Conservation (phyloP, 2,888 invertebrate species). For the Phasia obesa region DNA sequence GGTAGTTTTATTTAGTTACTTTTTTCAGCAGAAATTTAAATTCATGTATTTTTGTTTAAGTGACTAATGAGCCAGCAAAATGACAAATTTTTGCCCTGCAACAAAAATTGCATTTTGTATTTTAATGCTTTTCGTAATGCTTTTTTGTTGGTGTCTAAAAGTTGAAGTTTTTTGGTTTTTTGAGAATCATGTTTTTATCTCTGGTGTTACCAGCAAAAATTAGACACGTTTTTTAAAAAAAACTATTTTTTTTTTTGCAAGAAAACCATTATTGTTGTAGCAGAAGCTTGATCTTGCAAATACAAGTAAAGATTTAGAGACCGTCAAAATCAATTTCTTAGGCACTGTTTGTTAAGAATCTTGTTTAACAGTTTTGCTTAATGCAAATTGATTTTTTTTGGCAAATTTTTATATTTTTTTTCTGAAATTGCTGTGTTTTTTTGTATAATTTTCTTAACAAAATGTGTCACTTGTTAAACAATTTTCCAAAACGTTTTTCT, state of each 20-base stretch:
- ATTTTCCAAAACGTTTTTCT: constrained; percentile 65
- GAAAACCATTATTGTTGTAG: constrained; percentile 46
- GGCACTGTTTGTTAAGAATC: constrained; percentile 62
- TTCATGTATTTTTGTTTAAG: constrained; percentile 56
- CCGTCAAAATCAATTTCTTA: constrained; percentile 9
- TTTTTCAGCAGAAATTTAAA: constrained; percentile 17
- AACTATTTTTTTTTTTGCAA: not conserved
- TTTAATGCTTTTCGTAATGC: constrained; percentile 1
- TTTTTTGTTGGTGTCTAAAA: constrained; percentile 10
- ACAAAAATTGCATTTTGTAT: constrained; percentile 25
- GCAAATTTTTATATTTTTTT: constrained; percentile 8
- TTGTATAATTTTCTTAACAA: constrained; percentile 61
- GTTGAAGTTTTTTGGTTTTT: constrained; percentile 58
- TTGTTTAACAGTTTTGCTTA: constrained; percentile 66
- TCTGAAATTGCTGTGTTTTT: constrained; percentile 34
- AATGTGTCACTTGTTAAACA: constrained; percentile 72
- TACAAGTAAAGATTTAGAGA: no score
- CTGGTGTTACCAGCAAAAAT: constrained; percentile 49
- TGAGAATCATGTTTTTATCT: constrained; percentile 56
- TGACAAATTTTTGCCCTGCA: constrained; percentile 71
- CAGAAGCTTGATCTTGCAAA: constrained; percentile 28
- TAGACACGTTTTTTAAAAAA: constrained; percentile 66
- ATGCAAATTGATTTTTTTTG: constrained; percentile 67
- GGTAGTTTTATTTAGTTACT: constrained; percentile 15
- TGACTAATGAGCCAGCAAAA: constrained; percentile 71